Evolutionary conservation across 1,140 invertebrate species (phyloP), one percentile per base, ranked within the genome.

Genomic region (Solenopsis invicta): DNA sequence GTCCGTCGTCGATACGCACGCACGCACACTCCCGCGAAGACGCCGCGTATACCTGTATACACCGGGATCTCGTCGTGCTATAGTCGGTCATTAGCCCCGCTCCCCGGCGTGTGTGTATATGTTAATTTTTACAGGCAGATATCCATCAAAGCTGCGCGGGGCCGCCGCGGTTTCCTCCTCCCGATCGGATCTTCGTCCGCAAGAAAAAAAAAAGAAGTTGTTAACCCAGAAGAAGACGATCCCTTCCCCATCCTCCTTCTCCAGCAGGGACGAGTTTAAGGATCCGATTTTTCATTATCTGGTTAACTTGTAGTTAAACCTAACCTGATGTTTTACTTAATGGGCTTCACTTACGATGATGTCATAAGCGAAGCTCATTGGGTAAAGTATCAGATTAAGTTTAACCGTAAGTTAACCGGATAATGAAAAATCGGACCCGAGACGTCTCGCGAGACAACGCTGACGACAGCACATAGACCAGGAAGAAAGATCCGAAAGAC

Each of bases 1-100:
- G 90, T 90, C 90, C 87, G 90, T 90, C 90, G 87, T 85, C 87
- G 86, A 81, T 75, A 90, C 82, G 75, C 71, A 52, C 52, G 37
- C 74, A 80, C 77, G 76, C 69, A 37, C 29, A 62, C 61, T 50
- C 59, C 41, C 37, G 50, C 52, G 37, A 24, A 76, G 67, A 80
- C 41, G 52, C 9, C 0, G 54, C 61, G 29, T 29, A 6, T 71
- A 72, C 18, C 50, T 77, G 52, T 13, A 34, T 54, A n/a, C 34
- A 5, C 1, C 37, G 52, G 85, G 56, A 69, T 54, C 76, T 29
- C 74, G 74, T 56, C 74, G 45, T 62, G 34, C 77, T 37, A 45
- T 50, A 54, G 66, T 84, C 89, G 89, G 89, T 90, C 89, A 84
- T 85, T 90, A 90, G 76, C 86, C 88, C 76, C 89, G 56, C 90